Base-by-base conservation (phyloP, 2,113 vertebrate genomes). In the Dasyurus viverrinus region DNA sequence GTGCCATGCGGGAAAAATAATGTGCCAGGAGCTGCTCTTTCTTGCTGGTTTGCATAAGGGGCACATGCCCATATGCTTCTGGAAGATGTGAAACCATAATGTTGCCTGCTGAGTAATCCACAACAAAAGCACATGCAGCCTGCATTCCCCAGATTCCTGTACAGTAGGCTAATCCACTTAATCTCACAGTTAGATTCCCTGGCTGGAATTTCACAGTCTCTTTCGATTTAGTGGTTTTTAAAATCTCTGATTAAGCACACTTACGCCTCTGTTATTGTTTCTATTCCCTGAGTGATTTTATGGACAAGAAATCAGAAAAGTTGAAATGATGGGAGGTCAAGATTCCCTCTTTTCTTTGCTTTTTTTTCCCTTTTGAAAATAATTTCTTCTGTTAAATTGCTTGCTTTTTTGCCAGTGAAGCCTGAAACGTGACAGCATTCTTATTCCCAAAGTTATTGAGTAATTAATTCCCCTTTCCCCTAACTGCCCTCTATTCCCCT, bases 81-180 rank as follows among this genome's bases (percentile, higher is more conserved):
- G 97, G 93, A 96, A 98, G 97, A 98, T 93, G 97, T 92, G 98
- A 98, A 98, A 95, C 96, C 97, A 55, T 97, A 97, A 96, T 94
- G 98, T 97, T 98, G 97, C 97, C 68, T 98, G 98, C 98, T 98
- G 98, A 98, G 98, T 98, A 98, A 98, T 98, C 98, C 98, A 98
- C 98, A 98, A 98, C 98, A 98, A 98, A 98, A 98, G 98, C 98
- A 97, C 98, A 98, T 96, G 98, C 60, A 0, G 94, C 94, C 97
- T 94, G 90, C 98, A 97, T 98, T 98, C 98, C 98, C 98, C 14
- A 53, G 98, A 99, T 99, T 98, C 98, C 97, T 98, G 97, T 98
- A 98, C 98, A 98, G 98, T 98, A 98, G 97, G 96, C 98, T 98
- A 99, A 99, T 98, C 98, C 98, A 97, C 97, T 98, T 99, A 98